A percentile compares a stretch with the other conserved stretches of the same genome.
Conservation (phyloP, 2,113 vertebrate species). For the Diadophis punctatus region DNA sequence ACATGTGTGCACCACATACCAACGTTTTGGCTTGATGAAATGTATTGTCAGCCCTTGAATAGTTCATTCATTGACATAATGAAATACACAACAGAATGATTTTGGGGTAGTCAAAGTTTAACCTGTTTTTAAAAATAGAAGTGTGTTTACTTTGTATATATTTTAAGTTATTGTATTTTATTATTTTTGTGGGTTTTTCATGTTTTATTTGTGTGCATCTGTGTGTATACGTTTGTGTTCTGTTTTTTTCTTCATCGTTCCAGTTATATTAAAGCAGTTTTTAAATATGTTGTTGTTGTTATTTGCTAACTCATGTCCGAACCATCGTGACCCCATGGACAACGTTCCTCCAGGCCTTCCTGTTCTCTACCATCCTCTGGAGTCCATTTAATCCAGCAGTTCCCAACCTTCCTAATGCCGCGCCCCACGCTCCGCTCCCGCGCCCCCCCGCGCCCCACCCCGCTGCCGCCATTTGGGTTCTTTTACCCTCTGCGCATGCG, state of each 20-base stretch:
- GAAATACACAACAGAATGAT: background rate
- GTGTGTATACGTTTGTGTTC: background rate
- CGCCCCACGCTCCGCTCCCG: no score
- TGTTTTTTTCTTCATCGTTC: background rate
- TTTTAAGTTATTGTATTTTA: background rate
- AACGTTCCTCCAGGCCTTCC: no score
- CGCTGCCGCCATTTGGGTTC: no score
- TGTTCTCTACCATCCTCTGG: no score
- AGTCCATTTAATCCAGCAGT: no score
- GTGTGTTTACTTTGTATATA: background rate
- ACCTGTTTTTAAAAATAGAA: background rate
- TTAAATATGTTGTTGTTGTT: no score
- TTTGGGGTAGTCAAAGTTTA: background rate
- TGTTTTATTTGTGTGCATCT: background rate
- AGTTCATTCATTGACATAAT: background rate
- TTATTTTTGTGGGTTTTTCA: background rate
- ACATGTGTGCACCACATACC: background rate
- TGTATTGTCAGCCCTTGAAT: background rate
- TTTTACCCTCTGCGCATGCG: no score
- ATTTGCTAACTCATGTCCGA: no score
- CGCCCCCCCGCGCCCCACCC: no score
- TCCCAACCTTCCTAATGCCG: no score
- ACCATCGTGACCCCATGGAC: no score
- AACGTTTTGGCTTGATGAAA: background rate
- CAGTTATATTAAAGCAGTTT: background rate